Evolutionary conservation across 2,797 vertebrate species (phyloP).

Genomic region (Hippoglossus hippoglossus): DNA sequence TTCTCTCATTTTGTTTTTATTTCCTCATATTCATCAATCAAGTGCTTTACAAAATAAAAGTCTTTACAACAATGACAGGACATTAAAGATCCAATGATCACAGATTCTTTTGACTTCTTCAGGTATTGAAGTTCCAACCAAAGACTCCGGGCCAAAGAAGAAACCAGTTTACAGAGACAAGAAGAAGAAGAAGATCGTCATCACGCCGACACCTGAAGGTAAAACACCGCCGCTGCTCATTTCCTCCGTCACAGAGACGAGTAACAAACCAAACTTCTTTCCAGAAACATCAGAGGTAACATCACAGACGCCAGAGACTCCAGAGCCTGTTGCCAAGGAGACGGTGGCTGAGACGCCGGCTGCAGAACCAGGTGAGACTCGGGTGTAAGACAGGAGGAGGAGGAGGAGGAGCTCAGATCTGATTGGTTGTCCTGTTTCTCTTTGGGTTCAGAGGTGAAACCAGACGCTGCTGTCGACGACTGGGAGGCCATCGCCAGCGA

Average conservation of each 20-base stretch:
- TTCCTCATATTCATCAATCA: too few species aligned
- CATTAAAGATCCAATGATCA: too few species aligned
- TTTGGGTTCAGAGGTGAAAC: slow-evolving; percentile 60
- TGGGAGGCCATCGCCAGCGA: slow-evolving; percentile 81
- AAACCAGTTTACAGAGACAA: slow-evolving; percentile 95
- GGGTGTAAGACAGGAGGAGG: accelerated
- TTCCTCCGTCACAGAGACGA: too few species aligned
- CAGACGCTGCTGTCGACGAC: slow-evolving; percentile 69
- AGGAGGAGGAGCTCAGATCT: not conserved
- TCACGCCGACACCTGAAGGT: slow-evolving; percentile 90
- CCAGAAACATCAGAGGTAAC: slow-evolving; percentile 77
- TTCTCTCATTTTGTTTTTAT: too few species aligned
- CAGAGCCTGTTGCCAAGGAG: slow-evolving; percentile 67
- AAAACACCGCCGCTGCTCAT: not conserved
- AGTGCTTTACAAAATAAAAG: too few species aligned
- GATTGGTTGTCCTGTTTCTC: not conserved
- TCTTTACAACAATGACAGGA: too few species aligned
- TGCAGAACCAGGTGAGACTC: slow-evolving; percentile 71
- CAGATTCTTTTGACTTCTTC: not conserved
- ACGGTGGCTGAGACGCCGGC: slow-evolving; percentile 44
- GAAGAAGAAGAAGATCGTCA: slow-evolving; percentile 94
- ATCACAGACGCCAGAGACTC: slow-evolving; percentile 65
- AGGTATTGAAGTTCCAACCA: slow-evolving; percentile 98
- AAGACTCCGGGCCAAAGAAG: slow-evolving; percentile 96
- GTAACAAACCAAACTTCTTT: not conserved